Conservation (phyloP, 2,113 vertebrate species). For the Tylochromis polylepis region DNA sequence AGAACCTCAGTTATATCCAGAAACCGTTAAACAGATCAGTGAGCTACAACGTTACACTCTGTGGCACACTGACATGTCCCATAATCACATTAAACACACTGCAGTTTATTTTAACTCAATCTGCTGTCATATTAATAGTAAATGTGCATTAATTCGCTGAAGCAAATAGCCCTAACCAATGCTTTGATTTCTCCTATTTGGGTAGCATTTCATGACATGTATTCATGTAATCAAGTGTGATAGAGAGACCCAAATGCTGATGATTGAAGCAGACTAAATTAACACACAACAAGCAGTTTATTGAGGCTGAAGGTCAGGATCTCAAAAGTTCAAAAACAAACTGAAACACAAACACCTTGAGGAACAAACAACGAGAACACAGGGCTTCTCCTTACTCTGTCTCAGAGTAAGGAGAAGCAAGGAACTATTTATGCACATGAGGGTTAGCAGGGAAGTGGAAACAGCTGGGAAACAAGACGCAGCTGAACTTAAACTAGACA, state of each 20-base stretch:
- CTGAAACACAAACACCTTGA: not conserved
- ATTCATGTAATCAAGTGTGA: not conserved
- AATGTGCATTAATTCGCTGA: not conserved
- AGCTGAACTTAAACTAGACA: not conserved
- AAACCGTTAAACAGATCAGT: not conserved
- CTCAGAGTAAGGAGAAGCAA: not conserved
- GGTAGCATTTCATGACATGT: not conserved
- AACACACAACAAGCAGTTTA: not conserved
- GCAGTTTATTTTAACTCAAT: not conserved
- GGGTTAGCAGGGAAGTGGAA: not conserved
- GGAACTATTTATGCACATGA: not conserved
- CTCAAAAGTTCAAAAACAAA: not conserved
- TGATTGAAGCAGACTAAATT: not conserved
- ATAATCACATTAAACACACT: not conserved
- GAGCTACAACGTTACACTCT: not conserved
- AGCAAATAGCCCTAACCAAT: not conserved
- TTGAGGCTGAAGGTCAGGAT: not conserved
- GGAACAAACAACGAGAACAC: not conserved
- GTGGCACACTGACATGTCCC: not conserved
- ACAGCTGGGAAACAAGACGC: not conserved
- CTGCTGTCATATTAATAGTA: not conserved
- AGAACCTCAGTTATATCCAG: not conserved
- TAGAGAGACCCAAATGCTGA: not conserved
- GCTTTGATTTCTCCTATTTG: not conserved
- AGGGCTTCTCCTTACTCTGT: too few species aligned